Conservation (phyloP, 2,113 vertebrate genomes). For the Puma concolor region DNA sequence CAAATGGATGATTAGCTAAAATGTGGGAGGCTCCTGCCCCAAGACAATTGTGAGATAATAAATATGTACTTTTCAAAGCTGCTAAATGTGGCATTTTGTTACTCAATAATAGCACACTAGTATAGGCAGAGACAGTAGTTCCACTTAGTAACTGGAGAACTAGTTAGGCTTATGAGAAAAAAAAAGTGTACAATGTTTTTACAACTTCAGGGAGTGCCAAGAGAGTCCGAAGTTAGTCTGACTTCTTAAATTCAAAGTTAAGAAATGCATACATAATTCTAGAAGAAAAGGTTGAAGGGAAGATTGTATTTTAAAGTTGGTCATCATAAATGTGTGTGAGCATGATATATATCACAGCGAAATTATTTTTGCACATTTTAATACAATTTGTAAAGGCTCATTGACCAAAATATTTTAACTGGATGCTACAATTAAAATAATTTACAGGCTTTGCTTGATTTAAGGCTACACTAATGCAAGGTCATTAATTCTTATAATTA, state of each 20-base stretch:
- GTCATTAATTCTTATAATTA: constrained; percentile 69
- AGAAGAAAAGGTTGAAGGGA: background rate
- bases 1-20: background rate
- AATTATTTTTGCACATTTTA: constrained; percentile 65
- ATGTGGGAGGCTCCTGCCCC: background rate
- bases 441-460: constrained; percentile 67
- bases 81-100: background rate
- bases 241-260: background rate
- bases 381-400: constrained; percentile 63
- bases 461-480: constrained; percentile 52
- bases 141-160: background rate
- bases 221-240: background rate
- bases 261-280: background rate
- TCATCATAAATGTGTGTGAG: constrained; percentile 40
- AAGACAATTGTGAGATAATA: background rate
- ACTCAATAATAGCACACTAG: background rate
- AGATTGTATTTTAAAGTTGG: constrained; percentile 20
- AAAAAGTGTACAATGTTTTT: background rate
- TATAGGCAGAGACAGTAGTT: background rate
- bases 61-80: background rate
- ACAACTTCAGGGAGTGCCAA: background rate
- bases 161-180: background rate
- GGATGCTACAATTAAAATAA: constrained; percentile 68
- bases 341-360: background rate
- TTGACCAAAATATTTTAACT: constrained; percentile 73